These are phyloP conservation scores for Corella eumyota DNA, from an alignment of 23 tunicate species.

Conservation along the genomic window DNA sequence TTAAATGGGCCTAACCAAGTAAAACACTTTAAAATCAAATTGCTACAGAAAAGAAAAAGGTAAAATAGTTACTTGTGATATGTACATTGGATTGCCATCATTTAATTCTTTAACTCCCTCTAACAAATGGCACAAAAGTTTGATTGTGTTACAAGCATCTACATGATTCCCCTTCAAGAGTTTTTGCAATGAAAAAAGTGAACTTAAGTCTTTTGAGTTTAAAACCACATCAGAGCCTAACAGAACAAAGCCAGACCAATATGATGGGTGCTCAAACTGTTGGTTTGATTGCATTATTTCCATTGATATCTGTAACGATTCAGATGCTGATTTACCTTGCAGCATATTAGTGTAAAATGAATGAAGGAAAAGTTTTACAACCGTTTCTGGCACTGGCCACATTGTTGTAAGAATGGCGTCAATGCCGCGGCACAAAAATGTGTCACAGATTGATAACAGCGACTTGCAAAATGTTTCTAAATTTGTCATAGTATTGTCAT, in stretches of 20 bases:
- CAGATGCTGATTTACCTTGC: conserved; percentile 10
- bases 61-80: conserved; percentile 64
- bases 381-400: conserved; percentile 94
- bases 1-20: too few relatives aligned
- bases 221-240: conserved; percentile 31
- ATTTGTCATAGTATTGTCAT: background rate
- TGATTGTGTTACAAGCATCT: conserved; percentile 13
- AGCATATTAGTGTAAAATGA: conserved; percentile 25
- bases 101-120: conserved; percentile 16
- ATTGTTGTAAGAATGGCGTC: conserved; percentile 19
- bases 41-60: background rate
- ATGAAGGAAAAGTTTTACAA: conserved; percentile 18
- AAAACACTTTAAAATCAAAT: too few relatives aligned
- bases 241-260: conserved; percentile 72
- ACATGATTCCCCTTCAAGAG: conserved; percentile 22
- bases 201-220: conserved; percentile 13
- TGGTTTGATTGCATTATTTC: conserved; percentile 20
- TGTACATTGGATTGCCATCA: conserved; percentile 32
- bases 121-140: conserved; percentile 34
- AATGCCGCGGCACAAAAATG: conserved; percentile 17
- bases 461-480: background rate
- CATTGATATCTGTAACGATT: conserved; percentile 36
- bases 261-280: conserved; percentile 80
- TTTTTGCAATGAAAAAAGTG: conserved; percentile 13
- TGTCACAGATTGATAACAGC: background rate